Evolutionary conservation across 2,888 invertebrate genomes (phyloP), one percentile per base, ranked within the genome.

Genomic region (Trichopoda pennipes): DNA sequence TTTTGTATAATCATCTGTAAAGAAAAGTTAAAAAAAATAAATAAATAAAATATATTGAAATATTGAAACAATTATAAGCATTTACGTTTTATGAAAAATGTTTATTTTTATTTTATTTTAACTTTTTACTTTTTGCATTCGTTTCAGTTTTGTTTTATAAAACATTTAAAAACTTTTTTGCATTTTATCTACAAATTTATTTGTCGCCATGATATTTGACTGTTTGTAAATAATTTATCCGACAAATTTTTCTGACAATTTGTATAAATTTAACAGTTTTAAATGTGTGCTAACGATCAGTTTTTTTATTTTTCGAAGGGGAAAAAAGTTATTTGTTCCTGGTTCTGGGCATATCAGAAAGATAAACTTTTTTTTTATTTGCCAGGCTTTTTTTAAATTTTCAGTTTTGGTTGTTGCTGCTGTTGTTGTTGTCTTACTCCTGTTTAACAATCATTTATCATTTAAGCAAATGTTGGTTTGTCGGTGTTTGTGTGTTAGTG

Each of bases 1-100:
- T 95, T 95, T 86, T 93, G 93, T 85, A 95, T 92, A 74, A 93
- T 92, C 90, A 93, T 93, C 95, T 95, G 92, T 63, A 92, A 91
- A 66, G 58, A 61, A 61, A 58, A 42, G 16, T 44, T 28, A 58
- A 64, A 80, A 21, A 53, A 44, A 38, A 2, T 7, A 35, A 32
- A 32, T 32, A 32, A 69, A 79, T 19, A 53, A 47, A 38, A 12
- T 2, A 12, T 12, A 38, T 12, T 12, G 28, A 49, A 78, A 72
- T 32, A 63, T 38, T 63, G 38, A 56, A 28, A 56, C 8, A 64
- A 12, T 19, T 14, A 58, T 17, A 35, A 58, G 17, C 35, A 58
- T 9, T 56, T 56, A 16, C 19, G 4, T 47, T 51, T 35, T 66
- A 19, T 19, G 10, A 1, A 19, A 69, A 56, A 68, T 44, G 14